Evolutionary conservation across 1,140 invertebrate species (phyloP).

Genomic region (Daktulosphaira vitifoliae): DNA sequence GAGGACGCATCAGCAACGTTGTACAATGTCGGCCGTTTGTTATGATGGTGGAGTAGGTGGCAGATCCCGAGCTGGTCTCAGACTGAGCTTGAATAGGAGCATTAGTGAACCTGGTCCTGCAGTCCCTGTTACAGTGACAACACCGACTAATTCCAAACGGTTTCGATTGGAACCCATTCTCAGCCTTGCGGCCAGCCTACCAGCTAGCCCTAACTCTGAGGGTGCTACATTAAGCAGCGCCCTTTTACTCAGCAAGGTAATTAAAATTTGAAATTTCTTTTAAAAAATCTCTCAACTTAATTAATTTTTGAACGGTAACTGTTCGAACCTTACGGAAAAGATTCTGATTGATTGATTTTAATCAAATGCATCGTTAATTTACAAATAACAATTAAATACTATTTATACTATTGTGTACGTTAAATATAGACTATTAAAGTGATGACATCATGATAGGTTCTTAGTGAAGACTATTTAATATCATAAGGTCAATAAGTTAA

Average conservation of each 20-base stretch:
- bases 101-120: slow-evolving; percentile 52
- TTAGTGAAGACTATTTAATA: no score
- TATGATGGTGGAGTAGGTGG: slow-evolving; percentile 46
- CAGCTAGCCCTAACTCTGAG: slow-evolving; percentile 52
- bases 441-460: no score
- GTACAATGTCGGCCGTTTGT: slow-evolving; percentile 47
- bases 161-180: slow-evolving; percentile 12
- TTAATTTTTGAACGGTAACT: no score
- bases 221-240: slow-evolving; percentile 48
- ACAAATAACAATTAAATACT: no score
- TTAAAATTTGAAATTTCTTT: no score
- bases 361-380: no score
- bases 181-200: slow-evolving; percentile 46
- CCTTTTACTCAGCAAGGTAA: slow-evolving; percentile 44
- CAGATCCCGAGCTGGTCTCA: slow-evolving; percentile 50
- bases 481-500: no score
- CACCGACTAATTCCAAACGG: slow-evolving; percentile 51
- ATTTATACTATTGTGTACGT: no score
- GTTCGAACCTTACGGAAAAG: no score
- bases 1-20: slow-evolving; percentile 18
- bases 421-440: no score
- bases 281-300: no score
- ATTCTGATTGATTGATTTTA: no score
- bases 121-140: slow-evolving; percentile 45
- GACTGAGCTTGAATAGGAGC: slow-evolving; percentile 52